Evolutionary conservation across 1,140 invertebrate species (phyloP), one percentile per base, ranked within the genome.

Genomic region (Aphaenogaster ashmeadi): DNA sequence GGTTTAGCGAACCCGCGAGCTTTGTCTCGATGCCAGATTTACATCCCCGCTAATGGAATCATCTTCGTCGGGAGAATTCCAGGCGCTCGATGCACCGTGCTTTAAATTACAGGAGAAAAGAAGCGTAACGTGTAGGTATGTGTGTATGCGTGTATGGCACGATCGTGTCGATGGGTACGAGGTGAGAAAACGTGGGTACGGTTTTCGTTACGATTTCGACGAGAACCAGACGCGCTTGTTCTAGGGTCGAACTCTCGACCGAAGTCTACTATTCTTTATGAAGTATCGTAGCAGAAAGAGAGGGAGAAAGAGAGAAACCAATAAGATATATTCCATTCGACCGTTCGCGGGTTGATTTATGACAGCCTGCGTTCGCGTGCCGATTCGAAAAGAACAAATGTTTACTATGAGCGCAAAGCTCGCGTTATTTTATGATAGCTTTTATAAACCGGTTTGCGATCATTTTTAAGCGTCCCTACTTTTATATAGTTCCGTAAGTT

Each of bases 201-300:
- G 58, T 52, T 86, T 60, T 71, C 83, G 72, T 71, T 80, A 74
- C 74, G 77, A 77, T 64, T 87, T 75, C 38, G 75, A 80, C 69
- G 80, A 60, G 69, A 84, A 84, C 52, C 80, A 84, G 80, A 84
- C 67, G 41, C 18, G 54, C 69, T 13, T 41, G 41, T 83, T 72
- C 67, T 60, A 83, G 15, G 11, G 11, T 47, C 15, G 41, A 60
- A 47, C n/a, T 44, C 69, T 74, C 67, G 15, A 2, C 8, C 38
- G 41, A 47, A 47, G 54, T 3, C 67, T 47, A 74, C 44, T 74
- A 74, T 60, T 74, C 27, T 74, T 74, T 47, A 47, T 62, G 33
- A 47, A 36, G n/a, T 52, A 36, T 72, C 54, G 11, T 27, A 18
- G 77, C 11, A 38, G 44, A 41, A 21, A 38, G n/a, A 62, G 11